Evolutionary conservation across 2,797 vertebrate genomes (phyloP).

Genomic region (Phataginus tetradactyla): DNA sequence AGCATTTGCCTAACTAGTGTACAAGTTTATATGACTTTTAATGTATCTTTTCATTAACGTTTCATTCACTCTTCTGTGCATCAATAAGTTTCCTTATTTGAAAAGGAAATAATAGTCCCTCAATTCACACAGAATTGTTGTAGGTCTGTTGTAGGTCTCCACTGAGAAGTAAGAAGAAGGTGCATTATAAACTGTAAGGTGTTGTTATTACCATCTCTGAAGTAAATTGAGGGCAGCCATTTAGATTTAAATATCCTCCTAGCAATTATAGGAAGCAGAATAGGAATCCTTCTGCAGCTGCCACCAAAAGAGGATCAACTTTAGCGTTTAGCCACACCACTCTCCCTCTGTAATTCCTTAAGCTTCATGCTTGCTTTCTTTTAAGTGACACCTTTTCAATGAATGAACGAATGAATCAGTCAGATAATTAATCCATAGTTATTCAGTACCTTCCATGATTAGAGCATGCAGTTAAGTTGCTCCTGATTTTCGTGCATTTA

Average conservation of each 20-base stretch:
- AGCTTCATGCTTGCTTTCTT: neutral
- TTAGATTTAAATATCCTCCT: slow-evolving; percentile 34
- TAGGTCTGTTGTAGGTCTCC: neutral
- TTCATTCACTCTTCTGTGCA: neutral
- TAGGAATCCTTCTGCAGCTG: neutral
- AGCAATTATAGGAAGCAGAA: neutral
- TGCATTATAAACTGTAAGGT: neutral
- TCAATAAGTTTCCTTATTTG: slow-evolving; percentile 21
- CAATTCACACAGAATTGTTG: neutral
- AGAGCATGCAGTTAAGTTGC: neutral
- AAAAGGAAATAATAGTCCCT: neutral
- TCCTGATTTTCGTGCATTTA: slow-evolving; percentile 35
- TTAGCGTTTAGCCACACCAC: neutral
- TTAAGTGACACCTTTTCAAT: slow-evolving; percentile 11
- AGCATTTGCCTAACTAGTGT: neutral
- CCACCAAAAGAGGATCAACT: slow-evolving; percentile 20
- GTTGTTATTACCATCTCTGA: neutral
- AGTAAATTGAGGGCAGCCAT: neutral
- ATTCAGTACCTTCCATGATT: neutral
- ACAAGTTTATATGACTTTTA: neutral
- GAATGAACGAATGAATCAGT: neutral
- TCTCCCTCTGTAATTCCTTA: neutral
- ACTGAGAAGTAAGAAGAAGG: neutral
- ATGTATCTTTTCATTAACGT: neutral
- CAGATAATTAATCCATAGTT: neutral